Evolutionary conservation across 2,113 vertebrate species (phyloP).

Genomic region (Romanogobio albipinnatus): DNA sequence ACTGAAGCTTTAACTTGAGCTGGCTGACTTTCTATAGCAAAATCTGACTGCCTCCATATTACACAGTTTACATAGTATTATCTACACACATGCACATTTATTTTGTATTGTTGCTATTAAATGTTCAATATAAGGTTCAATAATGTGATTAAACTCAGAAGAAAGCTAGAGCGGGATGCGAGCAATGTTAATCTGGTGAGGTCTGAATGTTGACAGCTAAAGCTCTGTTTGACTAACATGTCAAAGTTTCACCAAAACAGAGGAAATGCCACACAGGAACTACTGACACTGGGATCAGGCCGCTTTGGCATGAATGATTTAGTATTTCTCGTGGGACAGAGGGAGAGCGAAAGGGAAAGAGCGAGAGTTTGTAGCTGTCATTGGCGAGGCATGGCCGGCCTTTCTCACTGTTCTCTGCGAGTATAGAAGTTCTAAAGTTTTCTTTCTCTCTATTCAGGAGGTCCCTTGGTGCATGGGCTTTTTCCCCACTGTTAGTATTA

Average conservation of each 20-base stretch:
- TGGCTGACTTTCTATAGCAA: not conserved
- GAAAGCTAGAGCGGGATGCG: conserved; percentile 73
- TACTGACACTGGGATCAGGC: conserved; percentile 77
- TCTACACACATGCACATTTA: not conserved
- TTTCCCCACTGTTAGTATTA: conserved; percentile 84
- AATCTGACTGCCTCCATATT: not conserved
- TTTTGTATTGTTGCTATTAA: conserved; percentile 5
- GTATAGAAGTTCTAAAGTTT: conserved; percentile 80
- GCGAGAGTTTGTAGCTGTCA: conserved; percentile 79
- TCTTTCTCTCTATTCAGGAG: conserved; percentile 80
- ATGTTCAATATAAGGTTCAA: not conserved
- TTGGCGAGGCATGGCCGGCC: conserved; percentile 71
- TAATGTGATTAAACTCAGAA: conserved; percentile 33
- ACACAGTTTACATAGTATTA: not conserved
- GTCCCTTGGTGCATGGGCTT: conserved; percentile 75
- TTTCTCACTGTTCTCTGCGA: conserved; percentile 73
- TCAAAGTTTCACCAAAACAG: conserved; percentile 58
- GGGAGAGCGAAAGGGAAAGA: conserved; percentile 65
- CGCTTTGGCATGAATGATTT: conserved; percentile 74
- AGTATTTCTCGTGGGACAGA: conserved; percentile 71
- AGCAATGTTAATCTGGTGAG: conserved; percentile 22
- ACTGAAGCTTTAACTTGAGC: not conserved
- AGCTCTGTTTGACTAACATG: conserved; percentile 49
- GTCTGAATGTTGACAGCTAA: not conserved
- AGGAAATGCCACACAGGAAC: conserved; percentile 79